Conservation (phyloP, 1,140 invertebrate genomes). For the Cotesia glomerata region DNA sequence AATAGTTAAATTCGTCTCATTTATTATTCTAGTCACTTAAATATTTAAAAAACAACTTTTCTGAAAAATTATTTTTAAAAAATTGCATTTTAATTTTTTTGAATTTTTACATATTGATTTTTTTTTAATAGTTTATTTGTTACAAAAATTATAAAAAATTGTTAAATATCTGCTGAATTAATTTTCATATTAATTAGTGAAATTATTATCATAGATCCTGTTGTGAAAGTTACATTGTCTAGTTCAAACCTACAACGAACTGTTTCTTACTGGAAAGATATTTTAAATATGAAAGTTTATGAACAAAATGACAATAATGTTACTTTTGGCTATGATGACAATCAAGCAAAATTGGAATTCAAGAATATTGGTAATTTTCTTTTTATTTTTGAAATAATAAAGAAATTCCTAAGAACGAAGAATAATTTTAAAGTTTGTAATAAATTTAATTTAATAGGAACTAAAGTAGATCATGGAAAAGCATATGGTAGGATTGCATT, state of each 20-base stretch:
- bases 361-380: slow-evolving; percentile 69
- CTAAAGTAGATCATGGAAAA: slow-evolving; percentile 80
- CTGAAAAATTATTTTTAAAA: too few species aligned
- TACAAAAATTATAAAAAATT: too few species aligned
- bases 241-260: slow-evolving; percentile 80
- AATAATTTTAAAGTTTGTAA: not conserved
- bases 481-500: slow-evolving; percentile 97
- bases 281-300: slow-evolving; percentile 78
- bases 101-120: too few species aligned
- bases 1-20: too few species aligned
- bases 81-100: too few species aligned
- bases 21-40: too few species aligned
- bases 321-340: slow-evolving; percentile 73
- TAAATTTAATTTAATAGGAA: slow-evolving; percentile 54
- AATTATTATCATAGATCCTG: slow-evolving; percentile 71
- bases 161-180: not conserved
- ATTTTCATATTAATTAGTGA: slow-evolving; percentile 21
- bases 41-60: too few species aligned
- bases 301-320: slow-evolving; percentile 67
- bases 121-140: too few species aligned
- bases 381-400: slow-evolving; percentile 14
- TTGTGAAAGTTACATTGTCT: slow-evolving; percentile 80
- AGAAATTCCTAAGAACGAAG: not conserved
- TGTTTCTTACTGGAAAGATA: slow-evolving; percentile 81
- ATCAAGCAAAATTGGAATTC: slow-evolving; percentile 80